Base-by-base conservation (phyloP, 2,113 vertebrate genomes). In the Mesitornis unicolor region DNA sequence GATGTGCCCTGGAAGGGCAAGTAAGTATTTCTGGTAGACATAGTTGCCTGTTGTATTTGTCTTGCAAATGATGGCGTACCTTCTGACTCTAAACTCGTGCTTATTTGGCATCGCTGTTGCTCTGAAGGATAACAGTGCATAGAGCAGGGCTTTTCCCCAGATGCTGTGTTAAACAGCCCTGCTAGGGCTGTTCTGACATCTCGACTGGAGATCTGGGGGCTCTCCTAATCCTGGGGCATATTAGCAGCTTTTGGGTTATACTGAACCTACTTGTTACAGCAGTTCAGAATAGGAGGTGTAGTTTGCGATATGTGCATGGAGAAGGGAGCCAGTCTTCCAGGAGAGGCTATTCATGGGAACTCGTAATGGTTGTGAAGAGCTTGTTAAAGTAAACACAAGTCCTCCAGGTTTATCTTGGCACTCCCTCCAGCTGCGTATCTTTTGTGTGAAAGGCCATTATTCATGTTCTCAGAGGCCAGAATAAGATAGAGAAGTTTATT, bases 361-460 rank as follows among this genome's bases (percentile, higher is more conserved):
- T 74, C 40, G 20, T 71, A 45, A 54, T 16, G 29, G 15, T 50
- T 77, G 24, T 88, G 54, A 80, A 68, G 78, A 71, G 61, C 63
- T 86, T 77, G 1, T 14, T 90, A 45, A 54, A 43, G 64, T 90
- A 88, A 91, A 90, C 64, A 74, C 17, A 70, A 80, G 76, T 77
- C 35, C 16, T 88, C 33, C 68, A 70, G 83, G 75, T 93, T 96
- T 96, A 76, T 91, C 85, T 91, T 91, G 87, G 89, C 57, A 61
- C 15, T 13, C 36, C 15, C 13, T 77, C 40, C 59, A 77, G 47
- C 69, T 89, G 47, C 40, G 14, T 61, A 29, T 85, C 56, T 88
- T 76, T 21, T 40, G 51, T 77, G 25, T 80, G 71, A 70, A 80
- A 77, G 82, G 76, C 35, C 17, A 29, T 83, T 81, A 74, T 47